Evolutionary conservation across 2,113 vertebrate genomes (phyloP).

Genomic region (Podarcis raffonei): DNA sequence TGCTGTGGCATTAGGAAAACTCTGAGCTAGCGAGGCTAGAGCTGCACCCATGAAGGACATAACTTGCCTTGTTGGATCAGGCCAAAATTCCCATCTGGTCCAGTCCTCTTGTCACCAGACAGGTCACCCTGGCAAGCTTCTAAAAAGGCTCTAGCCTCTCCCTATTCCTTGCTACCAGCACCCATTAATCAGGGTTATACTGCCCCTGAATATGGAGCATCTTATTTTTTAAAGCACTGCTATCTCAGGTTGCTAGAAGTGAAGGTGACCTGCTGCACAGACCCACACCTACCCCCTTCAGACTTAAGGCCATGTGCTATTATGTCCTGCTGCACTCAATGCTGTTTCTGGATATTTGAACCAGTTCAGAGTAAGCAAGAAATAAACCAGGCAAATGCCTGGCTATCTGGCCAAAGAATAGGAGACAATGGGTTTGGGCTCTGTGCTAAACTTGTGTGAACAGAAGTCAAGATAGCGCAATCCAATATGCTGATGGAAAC

Average conservation of each 20-base stretch:
- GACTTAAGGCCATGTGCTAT: not conserved
- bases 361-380: not conserved
- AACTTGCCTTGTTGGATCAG: not conserved
- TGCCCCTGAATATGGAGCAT: not conserved
- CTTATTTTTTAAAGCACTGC: not conserved
- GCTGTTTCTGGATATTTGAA: not conserved
- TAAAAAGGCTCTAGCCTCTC: not conserved
- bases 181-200: too few relatives aligned
- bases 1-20: not conserved
- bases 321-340: not conserved
- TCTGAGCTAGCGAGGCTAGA: not conserved
- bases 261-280: not conserved
- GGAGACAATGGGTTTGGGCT: not conserved
- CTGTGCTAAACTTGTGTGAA: not conserved
- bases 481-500: not conserved
- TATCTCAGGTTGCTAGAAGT: not conserved
- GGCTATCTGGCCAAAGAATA: not conserved
- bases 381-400: not conserved
- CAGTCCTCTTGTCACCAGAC: not conserved
- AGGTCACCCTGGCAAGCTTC: not conserved
- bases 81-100: not conserved
- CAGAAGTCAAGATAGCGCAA: not conserved
- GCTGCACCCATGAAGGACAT: not conserved
- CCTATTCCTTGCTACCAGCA: not conserved
- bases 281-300: not conserved